A percentile compares a stretch with the other conserved stretches of the same genome.
phyloP scores from a whole-genome alignment of 64 coral and sea anemone genomes.

The Acropora yongei region DNA sequence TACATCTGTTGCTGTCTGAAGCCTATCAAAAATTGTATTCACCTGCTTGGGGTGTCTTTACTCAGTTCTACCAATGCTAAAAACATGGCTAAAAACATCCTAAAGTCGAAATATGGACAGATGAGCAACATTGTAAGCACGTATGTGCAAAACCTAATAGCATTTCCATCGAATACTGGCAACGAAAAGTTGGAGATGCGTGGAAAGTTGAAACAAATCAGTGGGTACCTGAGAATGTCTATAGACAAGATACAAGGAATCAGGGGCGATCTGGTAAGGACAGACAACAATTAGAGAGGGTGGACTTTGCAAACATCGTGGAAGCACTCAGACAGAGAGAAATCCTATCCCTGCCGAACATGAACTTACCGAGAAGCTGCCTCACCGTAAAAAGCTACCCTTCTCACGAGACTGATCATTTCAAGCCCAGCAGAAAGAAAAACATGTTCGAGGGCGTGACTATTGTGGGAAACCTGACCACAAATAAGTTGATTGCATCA shows the following conservation, averaged over 20 bases:
- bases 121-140: constrained; percentile 42
- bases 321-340: constrained; percentile 48
- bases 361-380: neutral
- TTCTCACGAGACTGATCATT: constrained; percentile 5
- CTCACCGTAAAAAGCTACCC: neutral
- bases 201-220: constrained; percentile 32
- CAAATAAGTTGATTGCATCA: constrained; percentile 57
- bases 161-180: constrained; percentile 13
- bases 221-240: constrained; percentile 50
- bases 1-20: too few species aligned
- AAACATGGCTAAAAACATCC: constrained; percentile 34
- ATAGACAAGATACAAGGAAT: constrained; percentile 71
- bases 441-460: neutral
- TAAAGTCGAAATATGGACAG: constrained; percentile 52
- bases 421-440: constrained; percentile 14
- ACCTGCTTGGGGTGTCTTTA: too few species aligned
- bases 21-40: too few species aligned
- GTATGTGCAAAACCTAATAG: constrained; percentile 46
- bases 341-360: constrained; percentile 46
- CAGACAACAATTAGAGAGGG: constrained; percentile 37
- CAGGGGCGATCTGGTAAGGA: constrained; percentile 59
- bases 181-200: constrained; percentile 42
- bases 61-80: too few species aligned
- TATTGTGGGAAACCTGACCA: constrained; percentile 60
- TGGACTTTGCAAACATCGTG: constrained; percentile 49